Percentiles rank a stretch among this genome's conserved stretches.
Conservation (phyloP, 2,888 invertebrate species). For the Chymomyza amoena region DNA sequence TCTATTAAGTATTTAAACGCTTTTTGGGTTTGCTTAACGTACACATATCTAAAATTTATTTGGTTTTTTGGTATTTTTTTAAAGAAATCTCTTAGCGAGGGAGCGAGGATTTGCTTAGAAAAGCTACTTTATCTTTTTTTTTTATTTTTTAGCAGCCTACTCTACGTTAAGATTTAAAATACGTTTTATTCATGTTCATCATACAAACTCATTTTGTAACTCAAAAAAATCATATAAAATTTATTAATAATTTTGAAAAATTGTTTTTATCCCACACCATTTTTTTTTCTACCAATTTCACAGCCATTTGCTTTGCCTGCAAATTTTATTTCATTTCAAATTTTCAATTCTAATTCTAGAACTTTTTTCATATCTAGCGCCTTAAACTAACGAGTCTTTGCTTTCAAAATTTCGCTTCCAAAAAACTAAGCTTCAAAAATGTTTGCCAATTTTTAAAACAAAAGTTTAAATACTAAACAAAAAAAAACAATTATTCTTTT, state of each 20-base stretch:
- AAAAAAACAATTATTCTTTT: conserved; percentile 28
- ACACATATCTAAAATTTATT: conserved; percentile 3
- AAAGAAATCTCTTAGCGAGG: background rate
- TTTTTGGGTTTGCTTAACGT: conserved; percentile 41
- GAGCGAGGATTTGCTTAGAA: background rate
- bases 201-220: background rate
- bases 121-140: background rate
- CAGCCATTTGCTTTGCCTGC: conserved; percentile 61
- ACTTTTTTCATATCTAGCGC: conserved; percentile 24
- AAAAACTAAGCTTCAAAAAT: background rate
- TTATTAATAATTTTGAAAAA: background rate
- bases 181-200: background rate
- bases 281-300: conserved; percentile 55
- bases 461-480: conserved; percentile 20
- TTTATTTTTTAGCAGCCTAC: background rate
- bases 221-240: background rate
- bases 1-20: conserved; percentile 39
- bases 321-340: conserved; percentile 38
- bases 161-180: background rate
- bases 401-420: conserved; percentile 8
- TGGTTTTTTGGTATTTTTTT: conserved; percentile 14
- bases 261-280: background rate
- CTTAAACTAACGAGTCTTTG: conserved; percentile 55
- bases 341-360: conserved; percentile 3
- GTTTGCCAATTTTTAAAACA: conserved; percentile 9